Evolutionary conservation across 2,113 vertebrate genomes (phyloP), one percentile per base, ranked within the genome.

Genomic region (Neolamprologus caudopunctatus): DNA sequence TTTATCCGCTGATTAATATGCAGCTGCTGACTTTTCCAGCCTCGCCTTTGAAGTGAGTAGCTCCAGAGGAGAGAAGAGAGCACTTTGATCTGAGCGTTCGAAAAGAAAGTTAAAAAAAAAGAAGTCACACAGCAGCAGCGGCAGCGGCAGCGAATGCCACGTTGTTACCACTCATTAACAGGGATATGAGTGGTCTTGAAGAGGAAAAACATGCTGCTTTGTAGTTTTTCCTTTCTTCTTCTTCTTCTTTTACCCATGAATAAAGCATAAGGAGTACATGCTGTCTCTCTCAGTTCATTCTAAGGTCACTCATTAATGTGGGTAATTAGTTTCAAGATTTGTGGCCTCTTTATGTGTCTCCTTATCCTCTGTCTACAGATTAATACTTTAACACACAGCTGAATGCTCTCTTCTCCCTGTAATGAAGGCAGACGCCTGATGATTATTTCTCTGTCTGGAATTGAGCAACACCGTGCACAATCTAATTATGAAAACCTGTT

Each of bases 21-120:
- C 92, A 85, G 86, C 91, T 81, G 85, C 86, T 86, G 93, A 93
- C 91, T 91, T 92, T 87, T 91, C 61, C 83, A 91, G 53, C 84
- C 80, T 73, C 2, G 3, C 42, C 87, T 91, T 92, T 94, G 92
- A 93, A 92, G 92, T 82, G 88, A 83, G 78, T 7, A 71, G 83
- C 86, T 68, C 54, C 75, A 57, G 88, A 84, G 40, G 89, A 87
- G 81, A 75, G 84, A 55, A 58, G 68, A 80, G 80, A 92, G 63
- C 45, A 45, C 89, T 94, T 93, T 94, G 93, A 93, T 89, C 88
- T 86, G 83, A 83, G 83, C 12, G 26, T 47, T 81, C 35, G 71
- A 90, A 80, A 57, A 57, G 54, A 57, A 57, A 57, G 21, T 55
- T 3, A 1, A 8, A 40, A 51, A 37, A 42, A 6, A 53, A 16